A percentile compares a stretch with the other conserved stretches of the same genome.
Evolutionary conservation across 2,797 vertebrate genomes (phyloP).

Genomic region (Clarias pachynema): DNA sequence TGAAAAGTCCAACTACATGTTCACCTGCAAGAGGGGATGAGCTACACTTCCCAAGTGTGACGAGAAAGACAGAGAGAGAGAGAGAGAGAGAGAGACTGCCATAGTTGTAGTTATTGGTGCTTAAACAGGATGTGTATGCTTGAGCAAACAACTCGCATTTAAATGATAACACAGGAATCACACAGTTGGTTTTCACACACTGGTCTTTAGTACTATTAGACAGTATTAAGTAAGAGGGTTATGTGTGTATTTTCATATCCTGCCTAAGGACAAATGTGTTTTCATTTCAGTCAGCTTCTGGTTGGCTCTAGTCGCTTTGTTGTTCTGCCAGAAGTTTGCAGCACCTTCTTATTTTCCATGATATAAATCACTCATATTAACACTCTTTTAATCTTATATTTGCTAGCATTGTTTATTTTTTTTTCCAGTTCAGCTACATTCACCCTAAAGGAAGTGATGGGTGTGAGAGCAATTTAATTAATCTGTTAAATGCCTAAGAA

Average conservation of each 20-base stretch:
- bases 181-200: conserved; percentile 23
- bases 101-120: conserved; percentile 46
- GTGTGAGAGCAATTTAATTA: conserved; percentile 14
- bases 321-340: conserved; percentile 2
- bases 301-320: not conserved
- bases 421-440: not conserved
- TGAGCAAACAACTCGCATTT: conserved; percentile 59
- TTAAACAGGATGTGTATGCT: conserved; percentile 63
- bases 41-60: conserved; percentile 71
- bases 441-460: conserved; percentile 8
- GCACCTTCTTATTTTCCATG: conserved; percentile 2
- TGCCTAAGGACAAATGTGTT: conserved; percentile 11
- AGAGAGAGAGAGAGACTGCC: conserved; percentile 24
- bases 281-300: conserved; percentile 11
- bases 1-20: conserved; percentile 42
- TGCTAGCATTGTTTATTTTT: conserved; percentile 10
- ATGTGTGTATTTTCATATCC: not conserved
- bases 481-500: not conserved
- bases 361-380: conserved; percentile 11
- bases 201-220: not conserved
- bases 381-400: not conserved
- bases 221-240: conserved; percentile 11
- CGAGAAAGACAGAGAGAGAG: conserved; percentile 15
- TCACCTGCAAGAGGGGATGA: conserved; percentile 63
- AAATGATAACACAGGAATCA: conserved; percentile 60